Evolutionary conservation across 2,797 vertebrate genomes (phyloP).

Genomic region (Molossus molossus): DNA sequence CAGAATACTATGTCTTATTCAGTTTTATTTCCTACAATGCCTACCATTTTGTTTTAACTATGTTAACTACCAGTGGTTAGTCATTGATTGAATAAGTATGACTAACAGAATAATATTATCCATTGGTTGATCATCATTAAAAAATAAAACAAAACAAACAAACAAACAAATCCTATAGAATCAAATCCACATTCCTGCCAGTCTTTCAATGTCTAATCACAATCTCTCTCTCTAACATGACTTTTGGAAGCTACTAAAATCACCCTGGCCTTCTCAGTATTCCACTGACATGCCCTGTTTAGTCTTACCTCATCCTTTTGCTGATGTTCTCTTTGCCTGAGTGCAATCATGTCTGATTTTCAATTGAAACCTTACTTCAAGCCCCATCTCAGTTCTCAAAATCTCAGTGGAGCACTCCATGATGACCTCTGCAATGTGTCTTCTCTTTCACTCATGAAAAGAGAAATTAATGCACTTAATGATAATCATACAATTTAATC

Average conservation of each 20-base stretch:
- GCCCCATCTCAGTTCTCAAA: background rate
- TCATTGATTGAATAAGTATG: constrained; percentile 2
- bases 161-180: background rate
- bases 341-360: background rate
- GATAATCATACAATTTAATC: background rate
- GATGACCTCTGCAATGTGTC: constrained; percentile 18
- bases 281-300: background rate
- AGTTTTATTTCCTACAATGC: constrained; percentile 49
- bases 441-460: constrained; percentile 58
- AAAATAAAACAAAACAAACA: background rate
- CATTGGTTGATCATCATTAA: background rate
- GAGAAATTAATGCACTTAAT: constrained; percentile 37
- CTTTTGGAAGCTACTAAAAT: background rate
- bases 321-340: constrained; percentile 7
- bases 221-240: background rate
- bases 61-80: constrained; percentile 34
- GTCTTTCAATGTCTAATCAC: background rate
- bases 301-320: background rate
- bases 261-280: background rate
- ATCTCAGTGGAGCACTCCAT: background rate
- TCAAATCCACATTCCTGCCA: background rate
- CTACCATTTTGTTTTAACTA: constrained; percentile 51
- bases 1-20: constrained; percentile 22
- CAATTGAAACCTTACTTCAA: background rate
- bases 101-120: background rate